Evolutionary conservation across 2,113 vertebrate genomes (phyloP), one percentile per base, ranked within the genome.

Genomic region (Turnix velox): DNA sequence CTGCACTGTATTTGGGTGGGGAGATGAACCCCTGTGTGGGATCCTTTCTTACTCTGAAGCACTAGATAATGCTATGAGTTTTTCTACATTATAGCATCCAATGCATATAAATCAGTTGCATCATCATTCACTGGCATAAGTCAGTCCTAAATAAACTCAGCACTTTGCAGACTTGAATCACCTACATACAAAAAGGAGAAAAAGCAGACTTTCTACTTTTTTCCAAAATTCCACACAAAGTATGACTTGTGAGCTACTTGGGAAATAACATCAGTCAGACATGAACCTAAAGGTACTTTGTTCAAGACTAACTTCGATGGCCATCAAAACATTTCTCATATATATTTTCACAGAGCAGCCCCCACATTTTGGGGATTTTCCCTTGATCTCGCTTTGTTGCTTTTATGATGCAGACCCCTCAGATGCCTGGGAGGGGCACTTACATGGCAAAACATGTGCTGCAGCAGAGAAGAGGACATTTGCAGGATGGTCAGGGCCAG

Each of bases 401-500:
- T 78, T 88, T 72, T 27, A 58, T 1, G 2, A 13, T 7, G 11
- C 18, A 6, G 6, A 33, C 10, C 28, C 7, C 62, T 61, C 52
- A 52, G 48, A 46, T 1, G 3, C 58, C 9, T 27, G 19, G 3
- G 2, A 12, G 23, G 24, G 35, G 4, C 4, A 1, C 8, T 11
- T 30, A 14, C 0, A 0, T 30, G 52, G 46, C 68, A 91, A 10
- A 8, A 15, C 33, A 15, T 1, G 6, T 37, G 45, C 57, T 1
- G 0, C 42, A 77, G 39, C 14, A 69, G 25, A 39, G n/a, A 55
- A 42, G 7, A n/a, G 20, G n/a, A 18, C 0, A 0, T 51, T 27
- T 37, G 46, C 35, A 81, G 68, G 74, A 49, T 81, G 42, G 42
- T 51, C n/a, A 40, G 65, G 22, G 46, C 18, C 4, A 0, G 30